These are phyloP conservation scores for Ethmia dodecea DNA, from an alignment of 2,888 invertebrate species.

Conservation along the genomic window DNA sequence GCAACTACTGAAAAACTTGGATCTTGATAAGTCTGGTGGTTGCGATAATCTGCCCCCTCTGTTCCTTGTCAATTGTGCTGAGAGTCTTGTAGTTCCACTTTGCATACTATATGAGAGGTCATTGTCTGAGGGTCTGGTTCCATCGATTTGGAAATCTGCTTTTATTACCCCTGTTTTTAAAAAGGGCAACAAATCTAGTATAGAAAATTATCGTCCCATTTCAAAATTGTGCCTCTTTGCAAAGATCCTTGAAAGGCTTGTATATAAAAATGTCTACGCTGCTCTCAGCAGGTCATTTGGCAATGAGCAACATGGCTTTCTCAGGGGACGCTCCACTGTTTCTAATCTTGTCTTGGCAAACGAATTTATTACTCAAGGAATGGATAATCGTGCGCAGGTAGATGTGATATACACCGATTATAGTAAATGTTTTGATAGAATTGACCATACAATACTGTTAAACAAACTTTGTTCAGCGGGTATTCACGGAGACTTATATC, in stretches of 20 bases:
- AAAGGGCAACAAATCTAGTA: not conserved
- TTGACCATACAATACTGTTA: no score
- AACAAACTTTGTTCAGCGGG: no score
- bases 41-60: constrained; percentile 1
- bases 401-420: no score
- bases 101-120: not conserved
- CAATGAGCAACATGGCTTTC: no score
- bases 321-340: no score
- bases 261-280: not conserved
- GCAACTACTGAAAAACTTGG: no score
- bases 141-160: constrained; percentile 3
- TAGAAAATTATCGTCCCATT: constrained; percentile 6
- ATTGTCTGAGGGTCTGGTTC: not conserved
- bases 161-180: constrained; percentile 5
- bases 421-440: no score
- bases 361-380: no score
- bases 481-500: no score
- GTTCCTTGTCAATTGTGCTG: constrained; percentile 3
- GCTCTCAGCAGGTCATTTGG: no score
- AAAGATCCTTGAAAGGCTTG: constrained; percentile 1
- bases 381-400: no score
- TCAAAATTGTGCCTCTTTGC: constrained; percentile 7
- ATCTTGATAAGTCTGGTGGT: not conserved
- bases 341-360: no score
- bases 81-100: not conserved